Evolutionary conservation across 2,888 invertebrate species (phyloP).

Genomic region (Encarsia formosa): DNA sequence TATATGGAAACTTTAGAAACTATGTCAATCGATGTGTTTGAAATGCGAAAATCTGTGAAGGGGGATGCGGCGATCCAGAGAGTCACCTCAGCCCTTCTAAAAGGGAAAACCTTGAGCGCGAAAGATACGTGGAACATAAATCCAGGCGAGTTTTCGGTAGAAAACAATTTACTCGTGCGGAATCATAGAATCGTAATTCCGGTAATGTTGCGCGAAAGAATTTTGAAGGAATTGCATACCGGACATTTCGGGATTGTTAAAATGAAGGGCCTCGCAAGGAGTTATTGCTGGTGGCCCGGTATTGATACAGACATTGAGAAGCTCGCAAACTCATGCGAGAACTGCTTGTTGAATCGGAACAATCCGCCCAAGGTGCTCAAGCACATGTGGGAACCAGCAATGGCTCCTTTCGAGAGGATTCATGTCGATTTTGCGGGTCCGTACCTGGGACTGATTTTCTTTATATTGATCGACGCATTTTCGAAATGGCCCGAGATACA

Average conservation of each 20-base stretch:
- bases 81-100: neutral
- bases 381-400: constrained; percentile 2
- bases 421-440: constrained; percentile 3
- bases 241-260: constrained; percentile 1
- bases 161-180: constrained; percentile 3
- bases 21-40: constrained; percentile 7
- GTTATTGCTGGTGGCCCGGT: constrained; percentile 13
- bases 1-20: constrained; percentile 13
- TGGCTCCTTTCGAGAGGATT: constrained; percentile 1
- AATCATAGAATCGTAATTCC: neutral
- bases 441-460: neutral
- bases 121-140: constrained; percentile 2
- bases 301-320: constrained; percentile 18
- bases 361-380: neutral
- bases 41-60: neutral
- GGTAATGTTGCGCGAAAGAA: neutral
- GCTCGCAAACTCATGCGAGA: constrained; percentile 4
- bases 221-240: constrained; percentile 1
- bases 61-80: neutral
- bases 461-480: constrained; percentile 5
- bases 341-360: constrained; percentile 5
- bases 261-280: constrained; percentile 8
- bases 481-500: constrained; percentile 2
- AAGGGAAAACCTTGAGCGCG: neutral
- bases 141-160: neutral